These are phyloP conservation scores for Panthera tigris DNA, from an alignment of 2,113 vertebrate genomes.

Conservation along the genomic window DNA sequence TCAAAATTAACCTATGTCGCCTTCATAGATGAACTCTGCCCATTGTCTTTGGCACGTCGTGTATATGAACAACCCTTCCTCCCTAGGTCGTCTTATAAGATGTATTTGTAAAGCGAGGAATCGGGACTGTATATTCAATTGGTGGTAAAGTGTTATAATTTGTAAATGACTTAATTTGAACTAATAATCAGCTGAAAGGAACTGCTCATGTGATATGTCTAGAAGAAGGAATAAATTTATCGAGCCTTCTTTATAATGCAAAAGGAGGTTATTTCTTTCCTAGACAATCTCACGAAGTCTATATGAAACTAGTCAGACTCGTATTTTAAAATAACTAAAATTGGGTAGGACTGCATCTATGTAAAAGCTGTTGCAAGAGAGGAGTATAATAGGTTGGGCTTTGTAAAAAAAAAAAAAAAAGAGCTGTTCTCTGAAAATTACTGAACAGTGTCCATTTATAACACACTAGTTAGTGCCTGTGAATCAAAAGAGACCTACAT, in stretches of 20 bases:
- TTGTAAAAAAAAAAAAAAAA: background rate
- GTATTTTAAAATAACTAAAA: background rate
- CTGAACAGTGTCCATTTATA: background rate
- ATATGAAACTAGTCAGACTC: background rate
- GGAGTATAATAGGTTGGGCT: background rate
- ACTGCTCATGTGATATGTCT: background rate
- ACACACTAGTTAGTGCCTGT: background rate
- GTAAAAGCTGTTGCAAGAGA: background rate
- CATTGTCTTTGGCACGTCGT: background rate
- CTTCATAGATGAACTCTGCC: background rate
- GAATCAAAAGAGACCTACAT: background rate
- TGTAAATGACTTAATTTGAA: conserved; percentile 34
- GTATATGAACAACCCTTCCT: background rate
- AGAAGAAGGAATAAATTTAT: background rate
- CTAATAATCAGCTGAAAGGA: background rate
- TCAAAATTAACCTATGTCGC: background rate
- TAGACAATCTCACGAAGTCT: background rate
- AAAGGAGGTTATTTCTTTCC: background rate
- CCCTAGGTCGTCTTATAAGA: background rate
- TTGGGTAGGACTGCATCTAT: background rate
- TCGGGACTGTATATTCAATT: background rate
- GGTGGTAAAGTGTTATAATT: background rate
- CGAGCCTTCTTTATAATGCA: conserved; percentile 19
- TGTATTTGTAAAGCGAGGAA: background rate
- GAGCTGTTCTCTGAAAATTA: background rate